Evolutionary conservation across 2,113 vertebrate genomes (phyloP), one percentile per base, ranked within the genome.

Genomic region (Sebastes fasciatus): DNA sequence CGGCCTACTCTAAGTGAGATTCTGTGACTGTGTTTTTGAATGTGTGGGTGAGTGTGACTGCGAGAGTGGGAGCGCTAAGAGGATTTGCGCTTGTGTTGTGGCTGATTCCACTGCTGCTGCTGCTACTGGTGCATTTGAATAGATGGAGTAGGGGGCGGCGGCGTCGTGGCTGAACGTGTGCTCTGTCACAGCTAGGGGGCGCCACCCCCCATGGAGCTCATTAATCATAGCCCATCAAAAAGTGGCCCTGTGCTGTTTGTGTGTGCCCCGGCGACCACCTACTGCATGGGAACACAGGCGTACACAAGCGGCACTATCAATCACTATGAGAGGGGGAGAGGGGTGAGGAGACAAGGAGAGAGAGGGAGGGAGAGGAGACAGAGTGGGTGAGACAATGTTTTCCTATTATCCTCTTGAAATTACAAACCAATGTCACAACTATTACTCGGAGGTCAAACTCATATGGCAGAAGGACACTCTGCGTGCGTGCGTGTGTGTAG

Each of bases 151-250:
- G 51, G 62, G 19, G 43, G 23, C 1, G n/a, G 51, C 21, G 45
- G 12, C 48, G 7, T 74, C 7, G 55, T 51, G 45, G 65, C 71
- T 81, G 74, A 77, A 63, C 58, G 57, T 77, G 54, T 86, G 52
- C 45, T 23, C 67, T 79, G 60, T 67, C 69, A 46, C 92, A 91
- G 90, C 93, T 93, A 96, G 95, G 93, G 94, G 95, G 94, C 92
- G 91, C 94, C 93, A 92, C 91, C 92, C 90, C 92, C 94, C 71
- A 63, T 73, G 14, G 91, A 84, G 89, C 89, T 93, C 94, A 95
- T 95, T 93, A 94, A 95, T 96, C 94, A 95, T 74, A 66, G 79
- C 74, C 86, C 83, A 93, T 95, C 94, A 93, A 92, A 93, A 94
- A 91, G 90, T 91, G 87, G 85, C 88, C 83, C 90, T 89, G 89